These are phyloP conservation scores for Procambarus clarkii DNA, from an alignment of 1,140 invertebrate genomes.

Conservation along the genomic window DNA sequence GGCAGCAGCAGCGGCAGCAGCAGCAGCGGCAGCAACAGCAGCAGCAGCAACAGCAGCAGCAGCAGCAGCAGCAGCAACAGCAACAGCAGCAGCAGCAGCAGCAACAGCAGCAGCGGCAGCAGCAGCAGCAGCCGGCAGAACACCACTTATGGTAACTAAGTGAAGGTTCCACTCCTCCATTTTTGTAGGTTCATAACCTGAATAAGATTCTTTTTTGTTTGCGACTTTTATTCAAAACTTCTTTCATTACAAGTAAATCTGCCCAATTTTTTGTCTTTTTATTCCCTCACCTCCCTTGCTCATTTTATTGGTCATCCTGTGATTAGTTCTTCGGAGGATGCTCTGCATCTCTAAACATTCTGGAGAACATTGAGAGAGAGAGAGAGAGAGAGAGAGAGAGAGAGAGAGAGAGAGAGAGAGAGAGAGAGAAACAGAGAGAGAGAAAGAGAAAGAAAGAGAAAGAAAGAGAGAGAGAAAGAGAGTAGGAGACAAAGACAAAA, in stretches of 20 bases:
- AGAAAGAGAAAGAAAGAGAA: no score
- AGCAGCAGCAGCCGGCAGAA: neutral
- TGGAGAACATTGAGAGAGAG: slow-evolving; percentile 5
- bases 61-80: neutral
- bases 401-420: neutral
- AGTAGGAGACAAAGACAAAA: no score
- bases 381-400: neutral
- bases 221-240: no score
- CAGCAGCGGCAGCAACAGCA: neutral
- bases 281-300: neutral
- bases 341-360: no score
- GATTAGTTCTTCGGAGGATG: no score
- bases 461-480: no score
- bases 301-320: neutral
- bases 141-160: no score
- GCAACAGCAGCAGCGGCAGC: neutral
- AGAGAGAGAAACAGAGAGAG: no score
- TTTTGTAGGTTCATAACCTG: no score
- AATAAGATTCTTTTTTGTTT: no score
- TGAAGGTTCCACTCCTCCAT: neutral
- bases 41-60: neutral
- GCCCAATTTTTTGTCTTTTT: no score
- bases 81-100: neutral
- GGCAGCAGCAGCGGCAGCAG: neutral
- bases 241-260: no score